phyloP scores from a whole-genome alignment of 1,140 invertebrate genomes.

The Physella acuta region DNA sequence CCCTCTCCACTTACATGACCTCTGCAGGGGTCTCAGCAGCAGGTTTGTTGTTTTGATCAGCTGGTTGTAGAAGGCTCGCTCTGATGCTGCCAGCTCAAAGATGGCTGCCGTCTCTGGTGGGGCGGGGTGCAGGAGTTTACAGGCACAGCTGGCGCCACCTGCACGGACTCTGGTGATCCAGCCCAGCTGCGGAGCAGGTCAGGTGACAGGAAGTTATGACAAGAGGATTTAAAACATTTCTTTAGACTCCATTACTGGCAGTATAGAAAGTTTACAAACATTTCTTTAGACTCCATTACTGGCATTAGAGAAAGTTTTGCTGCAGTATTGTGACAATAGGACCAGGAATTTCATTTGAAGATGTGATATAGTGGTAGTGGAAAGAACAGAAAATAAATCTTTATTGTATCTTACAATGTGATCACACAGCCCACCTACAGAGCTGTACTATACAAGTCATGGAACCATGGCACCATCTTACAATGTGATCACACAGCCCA shows the following conservation, averaged over 20 bases:
- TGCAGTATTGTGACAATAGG: too few species aligned
- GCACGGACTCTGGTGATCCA: constrained; percentile 45
- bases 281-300: too few species aligned
- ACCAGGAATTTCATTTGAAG: too few species aligned
- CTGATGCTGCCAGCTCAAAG: constrained; percentile 46
- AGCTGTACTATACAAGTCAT: too few species aligned
- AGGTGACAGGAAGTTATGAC: too few species aligned
- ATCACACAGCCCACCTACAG: too few species aligned
- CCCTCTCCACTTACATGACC: constrained; percentile 47
- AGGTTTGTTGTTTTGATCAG: constrained; percentile 40
- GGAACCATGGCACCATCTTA: too few species aligned
- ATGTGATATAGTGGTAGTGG: too few species aligned
- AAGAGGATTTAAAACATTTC: constrained; percentile 10
- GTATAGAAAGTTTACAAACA: not conserved
- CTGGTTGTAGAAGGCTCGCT: constrained; percentile 45
- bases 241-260: not conserved
- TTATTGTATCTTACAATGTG: too few species aligned
- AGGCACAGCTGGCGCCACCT: constrained; percentile 52
- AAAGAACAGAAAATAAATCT: too few species aligned
- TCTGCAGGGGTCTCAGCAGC: constrained; percentile 43
- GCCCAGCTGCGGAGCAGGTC: constrained; percentile 42
- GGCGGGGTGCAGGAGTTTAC: constrained; percentile 35
- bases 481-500: too few species aligned
- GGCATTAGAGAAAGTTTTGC: too few species aligned
- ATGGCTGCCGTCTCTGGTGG: constrained; percentile 33